phyloP scores from a whole-genome alignment of 2,888 invertebrate genomes.

The Scaptodrosophila latifasciaeformis region DNA sequence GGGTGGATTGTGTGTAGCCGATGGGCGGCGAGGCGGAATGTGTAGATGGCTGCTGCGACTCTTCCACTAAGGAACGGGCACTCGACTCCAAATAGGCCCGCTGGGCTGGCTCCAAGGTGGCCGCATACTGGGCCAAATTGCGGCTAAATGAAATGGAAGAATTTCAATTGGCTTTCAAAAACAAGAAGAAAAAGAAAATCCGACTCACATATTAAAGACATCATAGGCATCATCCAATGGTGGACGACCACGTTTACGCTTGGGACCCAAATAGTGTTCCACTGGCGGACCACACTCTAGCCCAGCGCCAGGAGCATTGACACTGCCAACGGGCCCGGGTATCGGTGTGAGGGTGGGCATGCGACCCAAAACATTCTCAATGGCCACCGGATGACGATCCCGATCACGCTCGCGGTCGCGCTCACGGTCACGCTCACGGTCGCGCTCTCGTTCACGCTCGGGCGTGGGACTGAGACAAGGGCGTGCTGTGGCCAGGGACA shows the following conservation, averaged over 20 bases:
- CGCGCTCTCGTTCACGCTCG: conserved; percentile 19
- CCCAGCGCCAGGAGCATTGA: too few species aligned
- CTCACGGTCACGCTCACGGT: conserved; percentile 18
- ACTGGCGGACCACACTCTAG: conserved; percentile 46
- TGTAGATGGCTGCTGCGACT: conserved; percentile 44
- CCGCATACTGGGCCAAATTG: conserved; percentile 65
- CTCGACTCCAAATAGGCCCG: conserved; percentile 61
- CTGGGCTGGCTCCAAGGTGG: conserved; percentile 58
- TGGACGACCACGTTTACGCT: conserved; percentile 81
- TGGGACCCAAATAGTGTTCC: conserved; percentile 74
- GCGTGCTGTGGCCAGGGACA: background rate
- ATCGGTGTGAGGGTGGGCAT: conserved; percentile 71
- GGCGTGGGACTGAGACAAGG: conserved; percentile 9
- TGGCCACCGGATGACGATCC: conserved; percentile 30
- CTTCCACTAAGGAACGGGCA: conserved; percentile 50
- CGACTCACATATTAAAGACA: conserved; percentile 73
- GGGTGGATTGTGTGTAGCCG: conserved; percentile 43
- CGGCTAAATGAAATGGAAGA: conserved; percentile 43
- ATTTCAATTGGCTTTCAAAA: background rate
- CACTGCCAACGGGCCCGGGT: conserved; percentile 36
- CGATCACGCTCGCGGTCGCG: conserved; percentile 10
- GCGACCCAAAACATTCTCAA: conserved; percentile 41
- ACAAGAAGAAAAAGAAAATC: background rate
- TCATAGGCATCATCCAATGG: conserved; percentile 79
- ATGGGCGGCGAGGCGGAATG: conserved; percentile 57